A percentile compares a stretch with the other conserved stretches of the same genome.
Evolutionary conservation across 2,888 invertebrate genomes (phyloP).

Genomic region (Oxystoma pomonae): DNA sequence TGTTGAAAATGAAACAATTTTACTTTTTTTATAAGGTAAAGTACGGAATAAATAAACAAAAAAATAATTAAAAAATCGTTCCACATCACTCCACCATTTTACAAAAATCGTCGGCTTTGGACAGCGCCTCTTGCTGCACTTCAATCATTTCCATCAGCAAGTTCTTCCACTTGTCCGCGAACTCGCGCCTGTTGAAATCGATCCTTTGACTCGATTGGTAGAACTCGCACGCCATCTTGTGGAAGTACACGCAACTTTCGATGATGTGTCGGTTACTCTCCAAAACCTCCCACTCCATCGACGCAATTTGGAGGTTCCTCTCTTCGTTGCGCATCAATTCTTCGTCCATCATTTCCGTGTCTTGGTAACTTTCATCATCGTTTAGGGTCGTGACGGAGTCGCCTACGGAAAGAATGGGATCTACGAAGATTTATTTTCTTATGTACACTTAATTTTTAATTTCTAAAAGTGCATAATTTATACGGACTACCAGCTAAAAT

Average conservation of each 20-base stretch:
- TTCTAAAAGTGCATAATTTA: no score
- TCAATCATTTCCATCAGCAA: constrained; percentile 41
- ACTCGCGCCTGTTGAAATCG: constrained; percentile 79
- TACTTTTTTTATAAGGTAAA: no score
- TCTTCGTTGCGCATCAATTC: constrained; percentile 32
- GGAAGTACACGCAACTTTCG: constrained; percentile 67
- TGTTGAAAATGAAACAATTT: no score
- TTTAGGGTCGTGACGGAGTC: constrained; percentile 5
- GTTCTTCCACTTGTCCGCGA: constrained; percentile 40
- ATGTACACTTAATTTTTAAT: no score
- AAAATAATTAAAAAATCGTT: no score
- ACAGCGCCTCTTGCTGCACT: constrained; percentile 40
- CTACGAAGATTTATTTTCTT: no score
- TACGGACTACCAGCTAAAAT: no score
- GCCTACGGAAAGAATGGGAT: background rate
- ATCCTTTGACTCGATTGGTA: constrained; percentile 81
- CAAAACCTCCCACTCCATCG: constrained; percentile 55
- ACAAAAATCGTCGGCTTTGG: constrained; percentile 41
- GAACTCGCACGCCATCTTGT: constrained; percentile 69
- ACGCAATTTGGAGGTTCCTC: constrained; percentile 21
- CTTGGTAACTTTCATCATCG: constrained; percentile 26
- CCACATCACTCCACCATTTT: constrained; percentile 32
- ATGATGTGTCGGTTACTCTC: constrained; percentile 82
- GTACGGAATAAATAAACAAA: no score
- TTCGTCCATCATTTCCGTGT: constrained; percentile 29